phyloP scores from a whole-genome alignment of 2,113 vertebrate genomes.

The Halichoerus grypus region DNA sequence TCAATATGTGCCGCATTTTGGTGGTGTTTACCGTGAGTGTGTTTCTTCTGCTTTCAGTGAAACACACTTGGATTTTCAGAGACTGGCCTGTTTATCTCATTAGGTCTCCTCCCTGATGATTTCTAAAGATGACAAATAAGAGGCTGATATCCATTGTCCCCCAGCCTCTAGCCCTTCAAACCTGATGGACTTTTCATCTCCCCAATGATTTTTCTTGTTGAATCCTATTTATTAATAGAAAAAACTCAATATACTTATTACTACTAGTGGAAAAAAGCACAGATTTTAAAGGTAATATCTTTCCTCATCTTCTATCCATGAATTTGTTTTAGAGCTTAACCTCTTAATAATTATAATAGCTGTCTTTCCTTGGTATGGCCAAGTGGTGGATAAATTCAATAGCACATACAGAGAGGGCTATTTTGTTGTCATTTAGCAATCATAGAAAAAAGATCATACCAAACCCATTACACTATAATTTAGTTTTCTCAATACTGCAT shows the following conservation, averaged over 20 bases:
- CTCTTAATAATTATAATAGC: accelerated
- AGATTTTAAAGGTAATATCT: neutral
- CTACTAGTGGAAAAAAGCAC: neutral
- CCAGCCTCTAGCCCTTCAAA: accelerated
- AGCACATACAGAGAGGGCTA: neutral
- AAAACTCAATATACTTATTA: neutral
- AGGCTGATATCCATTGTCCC: too few species aligned
- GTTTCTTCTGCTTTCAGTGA: accelerated
- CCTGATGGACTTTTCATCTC: neutral
- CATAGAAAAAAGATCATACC: neutral
- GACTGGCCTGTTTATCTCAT: accelerated
- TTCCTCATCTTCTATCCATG: accelerated
- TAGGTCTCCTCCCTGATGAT: too few species aligned
- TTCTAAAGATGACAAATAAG: too few species aligned
- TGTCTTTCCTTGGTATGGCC: accelerated
- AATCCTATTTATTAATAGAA: neutral
- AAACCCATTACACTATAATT: accelerated
- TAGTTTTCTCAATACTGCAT: neutral
- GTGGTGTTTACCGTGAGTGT: accelerated
- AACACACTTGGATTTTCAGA: neutral
- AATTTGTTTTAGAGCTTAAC: neutral
- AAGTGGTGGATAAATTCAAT: accelerated
- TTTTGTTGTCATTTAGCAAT: neutral
- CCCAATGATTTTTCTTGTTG: neutral
- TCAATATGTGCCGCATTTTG: accelerated